phyloP scores from a whole-genome alignment of 2,113 vertebrate genomes.

The Cyanoderma ruficeps region DNA sequence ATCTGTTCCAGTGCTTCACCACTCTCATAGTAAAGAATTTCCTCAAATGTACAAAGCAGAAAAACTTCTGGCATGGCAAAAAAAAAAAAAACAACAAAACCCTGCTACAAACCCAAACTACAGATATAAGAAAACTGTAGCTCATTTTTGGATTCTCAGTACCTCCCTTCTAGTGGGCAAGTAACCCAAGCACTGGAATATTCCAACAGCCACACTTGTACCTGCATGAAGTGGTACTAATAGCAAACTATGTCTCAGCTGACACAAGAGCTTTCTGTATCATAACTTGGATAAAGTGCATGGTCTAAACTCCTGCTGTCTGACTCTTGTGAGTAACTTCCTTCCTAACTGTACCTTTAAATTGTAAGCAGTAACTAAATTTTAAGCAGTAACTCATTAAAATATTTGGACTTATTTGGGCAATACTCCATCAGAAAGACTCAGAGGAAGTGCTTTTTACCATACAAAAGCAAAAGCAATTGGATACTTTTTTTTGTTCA shows the following conservation, averaged over 20 bases:
- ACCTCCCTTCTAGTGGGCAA: background rate
- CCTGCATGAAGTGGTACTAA: background rate
- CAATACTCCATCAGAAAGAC: background rate
- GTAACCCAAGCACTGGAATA: background rate
- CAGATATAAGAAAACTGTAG: background rate
- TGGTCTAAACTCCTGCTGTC: background rate
- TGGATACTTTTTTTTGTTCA: background rate
- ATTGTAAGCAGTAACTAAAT: background rate
- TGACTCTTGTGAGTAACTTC: background rate
- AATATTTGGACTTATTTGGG: background rate
- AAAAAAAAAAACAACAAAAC: background rate
- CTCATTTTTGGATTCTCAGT: background rate
- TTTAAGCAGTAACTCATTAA: background rate
- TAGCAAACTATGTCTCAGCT: background rate
- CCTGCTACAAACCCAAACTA: background rate
- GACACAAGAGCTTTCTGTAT: background rate
- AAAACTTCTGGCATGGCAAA: background rate
- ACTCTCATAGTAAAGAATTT: background rate
- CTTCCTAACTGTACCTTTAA: background rate
- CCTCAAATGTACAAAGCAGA: background rate
- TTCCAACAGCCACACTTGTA: accelerated
- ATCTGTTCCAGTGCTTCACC: background rate
- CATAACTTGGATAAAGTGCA: background rate
- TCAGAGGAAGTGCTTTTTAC: background rate
- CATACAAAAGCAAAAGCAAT: background rate